phyloP scores from a whole-genome alignment of 2,888 invertebrate species.

The Baronia brevicornis region DNA sequence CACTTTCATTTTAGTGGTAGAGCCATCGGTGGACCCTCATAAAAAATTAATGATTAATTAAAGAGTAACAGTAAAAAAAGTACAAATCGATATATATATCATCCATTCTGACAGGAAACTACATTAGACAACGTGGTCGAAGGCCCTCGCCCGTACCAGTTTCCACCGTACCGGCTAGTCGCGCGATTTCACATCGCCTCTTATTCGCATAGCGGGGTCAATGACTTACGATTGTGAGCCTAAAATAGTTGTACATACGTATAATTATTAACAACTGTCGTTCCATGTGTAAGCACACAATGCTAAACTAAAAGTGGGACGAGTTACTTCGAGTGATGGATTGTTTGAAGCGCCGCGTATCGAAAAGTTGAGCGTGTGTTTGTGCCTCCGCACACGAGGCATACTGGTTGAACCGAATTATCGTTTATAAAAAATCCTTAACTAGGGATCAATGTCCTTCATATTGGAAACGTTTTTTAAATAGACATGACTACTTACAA shows the following conservation, averaged over 20 bases:
- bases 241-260: constrained; percentile 17
- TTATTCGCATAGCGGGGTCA: constrained; percentile 42
- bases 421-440: no score
- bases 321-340: constrained; percentile 33
- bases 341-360: constrained; percentile 26
- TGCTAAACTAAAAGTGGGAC: constrained; percentile 37
- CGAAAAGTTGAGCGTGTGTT: constrained; percentile 24
- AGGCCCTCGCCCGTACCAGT: constrained; percentile 33
- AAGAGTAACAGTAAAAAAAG: no score
- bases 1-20: no score
- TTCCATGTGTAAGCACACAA: constrained; percentile 18
- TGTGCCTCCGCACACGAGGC: no score
- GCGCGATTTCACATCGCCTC: constrained; percentile 40
- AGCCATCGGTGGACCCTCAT: no score
- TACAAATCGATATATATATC: constrained; percentile 1
- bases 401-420: no score
- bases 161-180: constrained; percentile 29
- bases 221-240: constrained; percentile 27
- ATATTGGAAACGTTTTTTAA: no score
- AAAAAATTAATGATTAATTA: no score
- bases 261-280: constrained; percentile 19
- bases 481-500: no score
- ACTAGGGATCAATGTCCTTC: no score
- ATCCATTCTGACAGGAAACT: constrained; percentile 4
- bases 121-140: constrained; percentile 17